A percentile compares a stretch with the other conserved stretches of the same genome.
Evolutionary conservation across 2,888 invertebrate genomes (phyloP).

Genomic region (Andrena marginata): DNA sequence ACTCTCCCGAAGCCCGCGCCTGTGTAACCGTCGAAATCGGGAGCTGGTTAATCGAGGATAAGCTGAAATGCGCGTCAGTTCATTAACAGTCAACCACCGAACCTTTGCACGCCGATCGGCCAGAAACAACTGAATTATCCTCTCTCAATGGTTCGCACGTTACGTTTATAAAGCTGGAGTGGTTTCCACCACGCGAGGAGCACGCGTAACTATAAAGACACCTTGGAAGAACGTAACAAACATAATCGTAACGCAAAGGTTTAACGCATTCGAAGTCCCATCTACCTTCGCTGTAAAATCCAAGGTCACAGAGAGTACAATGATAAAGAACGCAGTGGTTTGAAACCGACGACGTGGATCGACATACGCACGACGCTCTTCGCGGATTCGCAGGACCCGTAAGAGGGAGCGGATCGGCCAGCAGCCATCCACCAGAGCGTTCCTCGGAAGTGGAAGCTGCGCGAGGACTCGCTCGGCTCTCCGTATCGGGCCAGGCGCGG

Average conservation of each 20-base stretch:
- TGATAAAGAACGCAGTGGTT: neutral
- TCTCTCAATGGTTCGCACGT: neutral
- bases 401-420: constrained; percentile 35
- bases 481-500: constrained; percentile 33
- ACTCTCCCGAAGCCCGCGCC: constrained; percentile 30
- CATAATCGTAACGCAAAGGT: too few relatives aligned
- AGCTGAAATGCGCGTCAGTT: too few relatives aligned
- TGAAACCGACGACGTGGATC: neutral
- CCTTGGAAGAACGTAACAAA: too few relatives aligned
- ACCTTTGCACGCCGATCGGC: too few relatives aligned
- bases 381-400: constrained; percentile 27
- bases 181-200: too few relatives aligned
- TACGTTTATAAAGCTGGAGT: too few relatives aligned
- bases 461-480: constrained; percentile 27
- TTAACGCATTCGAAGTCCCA: too few relatives aligned
- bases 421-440: constrained; percentile 19
- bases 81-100: too few relatives aligned
- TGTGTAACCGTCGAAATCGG: constrained; percentile 30
- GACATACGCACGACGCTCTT: constrained; percentile 10
- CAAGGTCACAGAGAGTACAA: neutral
- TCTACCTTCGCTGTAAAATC: too few relatives aligned
- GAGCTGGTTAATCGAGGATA: constrained; percentile 28
- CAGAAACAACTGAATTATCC: too few relatives aligned
- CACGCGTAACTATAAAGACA: too few relatives aligned
- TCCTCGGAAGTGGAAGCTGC: constrained; percentile 45